phyloP scores from a whole-genome alignment of 2,797 vertebrate species.

The Pipistrellus kuhlii region DNA sequence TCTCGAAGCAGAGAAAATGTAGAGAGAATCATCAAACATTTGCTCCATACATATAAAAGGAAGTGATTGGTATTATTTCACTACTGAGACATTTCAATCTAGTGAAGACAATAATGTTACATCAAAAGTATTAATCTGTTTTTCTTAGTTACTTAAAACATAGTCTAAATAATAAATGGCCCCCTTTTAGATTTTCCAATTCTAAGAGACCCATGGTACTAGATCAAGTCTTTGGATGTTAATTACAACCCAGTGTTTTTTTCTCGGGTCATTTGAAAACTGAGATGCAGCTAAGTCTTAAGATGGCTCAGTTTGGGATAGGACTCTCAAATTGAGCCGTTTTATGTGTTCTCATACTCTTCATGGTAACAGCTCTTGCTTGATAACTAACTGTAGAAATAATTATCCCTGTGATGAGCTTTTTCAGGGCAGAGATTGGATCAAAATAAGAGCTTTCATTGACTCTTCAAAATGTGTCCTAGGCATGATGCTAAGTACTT shows the following conservation, averaged over 20 bases:
- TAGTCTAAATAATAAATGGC: not conserved
- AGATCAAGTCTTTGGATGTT: not conserved
- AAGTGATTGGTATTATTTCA: not conserved
- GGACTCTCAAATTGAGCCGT: not conserved
- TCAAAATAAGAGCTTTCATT: constrained; percentile 18
- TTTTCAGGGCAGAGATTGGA: constrained; percentile 20
- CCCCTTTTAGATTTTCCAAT: not conserved
- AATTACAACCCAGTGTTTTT: not conserved
- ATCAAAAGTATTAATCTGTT: not conserved
- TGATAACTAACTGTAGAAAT: not conserved
- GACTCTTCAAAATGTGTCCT: not conserved
- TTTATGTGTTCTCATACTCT: not conserved
- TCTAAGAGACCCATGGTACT: not conserved
- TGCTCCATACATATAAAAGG: not conserved
- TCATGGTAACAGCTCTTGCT: not conserved
- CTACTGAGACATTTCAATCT: constrained; percentile 2
- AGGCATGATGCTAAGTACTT: not conserved
- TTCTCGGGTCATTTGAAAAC: constrained; percentile 45
- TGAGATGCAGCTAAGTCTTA: not conserved
- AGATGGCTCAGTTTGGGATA: not conserved
- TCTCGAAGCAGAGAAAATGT: constrained; percentile 35
- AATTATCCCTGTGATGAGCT: not conserved
- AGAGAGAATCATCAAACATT: not conserved
- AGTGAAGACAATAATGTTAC: not conserved
- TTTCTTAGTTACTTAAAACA: not conserved